phyloP scores from a whole-genome alignment of 2,888 invertebrate species.

The Agrochola circellaris region DNA sequence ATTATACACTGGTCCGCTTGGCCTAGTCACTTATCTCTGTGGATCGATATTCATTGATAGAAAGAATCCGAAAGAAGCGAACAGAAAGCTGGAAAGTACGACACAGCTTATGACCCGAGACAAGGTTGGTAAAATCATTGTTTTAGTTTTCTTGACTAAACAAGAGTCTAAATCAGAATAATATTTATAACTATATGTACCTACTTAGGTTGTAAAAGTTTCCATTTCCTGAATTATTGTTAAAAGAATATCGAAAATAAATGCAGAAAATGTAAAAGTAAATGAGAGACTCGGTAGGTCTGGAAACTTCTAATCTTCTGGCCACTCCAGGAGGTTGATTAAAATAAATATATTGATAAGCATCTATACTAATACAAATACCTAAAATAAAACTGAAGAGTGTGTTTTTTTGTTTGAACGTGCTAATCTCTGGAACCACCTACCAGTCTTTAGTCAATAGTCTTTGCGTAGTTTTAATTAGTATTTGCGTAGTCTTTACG shows the following conservation, averaged over 20 bases:
- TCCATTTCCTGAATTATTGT: neutral
- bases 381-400: no score
- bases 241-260: neutral
- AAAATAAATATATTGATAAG: neutral
- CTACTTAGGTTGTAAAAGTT: neutral
- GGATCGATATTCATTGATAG: constrained; percentile 91
- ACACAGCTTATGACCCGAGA: constrained; percentile 8
- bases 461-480: no score
- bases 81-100: constrained; percentile 10
- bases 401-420: no score
- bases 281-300: neutral
- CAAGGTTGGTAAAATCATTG: constrained; percentile 33
- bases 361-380: no score
- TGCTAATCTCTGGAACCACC: no score
- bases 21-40: constrained; percentile 88
- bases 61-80: constrained; percentile 48
- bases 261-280: neutral
- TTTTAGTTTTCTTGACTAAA: neutral
- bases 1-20: constrained; percentile 90
- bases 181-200: neutral
- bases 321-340: neutral
- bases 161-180: neutral
- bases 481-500: no score
- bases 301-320: neutral
- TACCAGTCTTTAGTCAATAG: no score